Evolutionary conservation across 2,797 vertebrate species (phyloP).

Genomic region (Muscicapa striata): DNA sequence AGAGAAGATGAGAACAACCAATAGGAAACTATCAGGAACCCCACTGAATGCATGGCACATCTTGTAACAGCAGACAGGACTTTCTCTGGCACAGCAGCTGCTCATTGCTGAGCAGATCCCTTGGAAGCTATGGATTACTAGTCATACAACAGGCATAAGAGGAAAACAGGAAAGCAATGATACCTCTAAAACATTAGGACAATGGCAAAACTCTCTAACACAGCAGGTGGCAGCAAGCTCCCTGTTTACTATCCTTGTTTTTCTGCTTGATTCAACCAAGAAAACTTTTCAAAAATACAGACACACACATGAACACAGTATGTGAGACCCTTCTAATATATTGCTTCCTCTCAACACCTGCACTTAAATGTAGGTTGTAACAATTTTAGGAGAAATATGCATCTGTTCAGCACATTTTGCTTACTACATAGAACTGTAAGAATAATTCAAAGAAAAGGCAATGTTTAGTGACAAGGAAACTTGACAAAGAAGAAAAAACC

Average conservation of each 20-base stretch:
- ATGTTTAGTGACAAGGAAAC: neutral
- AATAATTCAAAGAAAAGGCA: neutral
- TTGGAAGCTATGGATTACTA: neutral
- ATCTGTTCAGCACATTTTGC: neutral
- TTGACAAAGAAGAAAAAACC: neutral
- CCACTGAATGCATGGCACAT: accelerated
- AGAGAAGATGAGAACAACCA: neutral
- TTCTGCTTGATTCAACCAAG: neutral
- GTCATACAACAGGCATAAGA: neutral
- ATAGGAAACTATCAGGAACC: neutral
- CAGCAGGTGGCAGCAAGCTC: slow-evolving; percentile 59
- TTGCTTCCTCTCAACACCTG: neutral
- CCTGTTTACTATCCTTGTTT: neutral
- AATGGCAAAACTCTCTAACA: slow-evolving; percentile 32
- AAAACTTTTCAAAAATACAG: neutral
- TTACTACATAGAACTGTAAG: neutral
- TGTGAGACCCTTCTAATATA: neutral
- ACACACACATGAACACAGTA: neutral
- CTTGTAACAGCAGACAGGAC: neutral
- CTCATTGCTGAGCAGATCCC: neutral
- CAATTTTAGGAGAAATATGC: neutral
- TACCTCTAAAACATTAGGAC: neutral
- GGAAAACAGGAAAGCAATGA: neutral
- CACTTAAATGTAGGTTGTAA: neutral
- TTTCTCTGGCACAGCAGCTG: neutral